Evolutionary conservation across 2,888 invertebrate genomes (phyloP).

Genomic region (Coronaproctus castanopsis): DNA sequence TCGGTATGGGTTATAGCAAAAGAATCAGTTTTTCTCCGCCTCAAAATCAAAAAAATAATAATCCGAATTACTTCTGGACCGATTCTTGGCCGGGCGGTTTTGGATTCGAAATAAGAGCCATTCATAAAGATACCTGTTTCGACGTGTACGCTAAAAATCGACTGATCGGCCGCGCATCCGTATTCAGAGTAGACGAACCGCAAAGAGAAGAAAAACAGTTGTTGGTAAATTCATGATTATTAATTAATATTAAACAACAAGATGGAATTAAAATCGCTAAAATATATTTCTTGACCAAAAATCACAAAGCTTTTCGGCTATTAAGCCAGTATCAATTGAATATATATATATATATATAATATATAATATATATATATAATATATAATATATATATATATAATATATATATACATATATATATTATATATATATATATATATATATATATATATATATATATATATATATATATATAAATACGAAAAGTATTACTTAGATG

Average conservation of each 20-base stretch:
- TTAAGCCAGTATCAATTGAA: too few species aligned
- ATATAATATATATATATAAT: too few species aligned
- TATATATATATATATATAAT: too few species aligned
- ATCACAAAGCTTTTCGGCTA: too few species aligned
- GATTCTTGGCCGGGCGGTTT: constrained; percentile 52
- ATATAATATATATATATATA: too few species aligned
- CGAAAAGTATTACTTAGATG: too few species aligned
- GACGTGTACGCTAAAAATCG: constrained; percentile 38
- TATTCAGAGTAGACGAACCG: constrained; percentile 44
- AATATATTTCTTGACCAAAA: too few species aligned
- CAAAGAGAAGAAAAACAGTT: constrained; percentile 43
- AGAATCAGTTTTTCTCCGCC: constrained; percentile 49
- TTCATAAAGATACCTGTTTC: constrained; percentile 44
- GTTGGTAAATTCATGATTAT: constrained; percentile 27
- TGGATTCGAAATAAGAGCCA: constrained; percentile 44
- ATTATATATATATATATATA: too few species aligned
- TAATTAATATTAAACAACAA: neutral
- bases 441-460: too few species aligned
- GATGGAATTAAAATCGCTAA: too few species aligned
- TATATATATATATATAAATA: too few species aligned
- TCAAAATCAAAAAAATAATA: constrained; percentile 29
- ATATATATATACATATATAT: too few species aligned
- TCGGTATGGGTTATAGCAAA: constrained; percentile 58
- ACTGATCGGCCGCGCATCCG: constrained; percentile 41
- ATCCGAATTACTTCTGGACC: constrained; percentile 49